Conservation (phyloP, 2,113 vertebrate genomes). For the Chrysemys picta region DNA sequence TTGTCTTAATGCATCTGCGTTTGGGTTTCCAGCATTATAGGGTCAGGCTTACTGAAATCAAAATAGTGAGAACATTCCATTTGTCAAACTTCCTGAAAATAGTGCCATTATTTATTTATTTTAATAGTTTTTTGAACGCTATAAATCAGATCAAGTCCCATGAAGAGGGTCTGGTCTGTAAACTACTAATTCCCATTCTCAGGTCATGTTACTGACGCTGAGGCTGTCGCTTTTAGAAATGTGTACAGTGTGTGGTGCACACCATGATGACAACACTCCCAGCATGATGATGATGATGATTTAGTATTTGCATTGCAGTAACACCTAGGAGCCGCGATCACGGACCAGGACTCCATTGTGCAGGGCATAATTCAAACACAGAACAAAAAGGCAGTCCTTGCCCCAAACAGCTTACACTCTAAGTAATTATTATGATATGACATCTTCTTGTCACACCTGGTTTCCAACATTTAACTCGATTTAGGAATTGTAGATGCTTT, state of each 20-base stretch:
- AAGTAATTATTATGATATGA: not conserved
- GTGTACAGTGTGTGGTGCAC: accelerated
- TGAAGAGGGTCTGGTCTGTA: accelerated
- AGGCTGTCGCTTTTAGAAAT: not conserved
- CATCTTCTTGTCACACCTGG: too few species aligned
- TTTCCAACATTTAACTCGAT: not conserved
- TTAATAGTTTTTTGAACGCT: not conserved
- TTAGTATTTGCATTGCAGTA: not conserved
- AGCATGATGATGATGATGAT: too few species aligned
- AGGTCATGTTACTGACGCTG: not conserved
- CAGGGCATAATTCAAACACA: accelerated
- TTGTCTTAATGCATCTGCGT: not conserved
- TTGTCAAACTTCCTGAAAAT: not conserved
- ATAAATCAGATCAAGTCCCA: not conserved
- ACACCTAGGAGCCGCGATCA: not conserved
- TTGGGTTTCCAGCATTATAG: not conserved
- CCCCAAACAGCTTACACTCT: not conserved
- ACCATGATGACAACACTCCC: not conserved
- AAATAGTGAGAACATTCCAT: not conserved
- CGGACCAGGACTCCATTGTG: not conserved
- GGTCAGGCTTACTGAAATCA: not conserved
- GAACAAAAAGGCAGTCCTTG: not conserved
- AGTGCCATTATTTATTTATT: not conserved
- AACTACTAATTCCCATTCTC: not conserved
- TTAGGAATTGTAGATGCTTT: not conserved